A percentile compares a stretch with the other conserved stretches of the same genome.
Evolutionary conservation across 1,140 invertebrate species (phyloP).

Genomic region (Drusus annulatus): DNA sequence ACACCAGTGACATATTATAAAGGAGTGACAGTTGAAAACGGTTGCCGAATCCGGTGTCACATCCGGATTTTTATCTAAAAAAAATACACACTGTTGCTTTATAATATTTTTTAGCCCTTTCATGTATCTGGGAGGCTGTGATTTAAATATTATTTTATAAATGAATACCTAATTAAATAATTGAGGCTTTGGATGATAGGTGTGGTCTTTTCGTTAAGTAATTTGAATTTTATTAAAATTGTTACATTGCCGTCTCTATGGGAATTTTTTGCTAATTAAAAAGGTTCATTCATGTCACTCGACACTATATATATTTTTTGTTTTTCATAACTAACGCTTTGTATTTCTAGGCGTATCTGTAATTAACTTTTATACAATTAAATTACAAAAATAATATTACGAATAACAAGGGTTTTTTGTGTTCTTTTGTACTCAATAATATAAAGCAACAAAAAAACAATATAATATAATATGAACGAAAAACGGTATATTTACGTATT

Average conservation of each 20-base stretch:
- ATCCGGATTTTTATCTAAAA: conserved; percentile 40
- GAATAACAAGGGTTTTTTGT: too few relatives aligned
- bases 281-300: too few relatives aligned
- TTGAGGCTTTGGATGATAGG: not conserved
- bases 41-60: conserved; percentile 27
- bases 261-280: conserved; percentile 11
- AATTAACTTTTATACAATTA: too few relatives aligned
- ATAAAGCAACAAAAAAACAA: too few relatives aligned
- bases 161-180: conserved; percentile 7
- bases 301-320: too few relatives aligned
- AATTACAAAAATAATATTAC: too few relatives aligned
- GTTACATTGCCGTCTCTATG: not conserved
- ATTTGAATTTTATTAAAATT: conserved; percentile 30
- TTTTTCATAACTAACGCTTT: too few relatives aligned
- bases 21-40: conserved; percentile 42
- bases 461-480: too few relatives aligned
- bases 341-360: too few relatives aligned
- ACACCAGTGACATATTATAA: not conserved
- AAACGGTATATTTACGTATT: too few relatives aligned
- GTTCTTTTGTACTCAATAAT: too few relatives aligned
- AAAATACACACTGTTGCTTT: not conserved
- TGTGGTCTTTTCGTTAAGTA: not conserved
- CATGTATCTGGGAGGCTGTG: conserved; percentile 3
- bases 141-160: conserved; percentile 29
- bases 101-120: not conserved